Evolutionary conservation across 2,888 invertebrate genomes (phyloP).

Genomic region (Hylaea fasciaria): DNA sequence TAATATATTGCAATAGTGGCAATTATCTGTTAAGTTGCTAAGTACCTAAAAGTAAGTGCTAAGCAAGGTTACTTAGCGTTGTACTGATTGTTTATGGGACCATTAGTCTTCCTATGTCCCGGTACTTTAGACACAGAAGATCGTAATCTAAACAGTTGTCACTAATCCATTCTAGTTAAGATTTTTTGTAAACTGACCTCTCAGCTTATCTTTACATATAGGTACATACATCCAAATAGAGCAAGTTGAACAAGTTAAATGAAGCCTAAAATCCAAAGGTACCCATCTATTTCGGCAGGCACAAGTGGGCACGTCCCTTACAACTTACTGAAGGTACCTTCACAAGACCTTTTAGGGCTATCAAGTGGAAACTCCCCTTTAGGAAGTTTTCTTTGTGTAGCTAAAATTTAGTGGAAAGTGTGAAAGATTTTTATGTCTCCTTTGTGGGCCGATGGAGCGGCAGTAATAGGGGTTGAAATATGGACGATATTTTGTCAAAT

Average conservation of each 20-base stretch:
- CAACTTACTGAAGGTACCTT: constrained; percentile 19
- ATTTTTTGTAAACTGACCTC: no score
- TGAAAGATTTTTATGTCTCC: constrained; percentile 25
- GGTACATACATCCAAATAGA: no score
- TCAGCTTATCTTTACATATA: no score
- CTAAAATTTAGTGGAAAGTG: constrained; percentile 27
- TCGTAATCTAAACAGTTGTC: no score
- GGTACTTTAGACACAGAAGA: no score
- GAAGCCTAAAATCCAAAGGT: constrained; percentile 35
- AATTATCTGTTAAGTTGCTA: no score
- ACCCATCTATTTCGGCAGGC: constrained; percentile 6
- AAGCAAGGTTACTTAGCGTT: no score
- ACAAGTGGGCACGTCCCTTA: constrained; percentile 8
- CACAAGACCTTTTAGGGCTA: constrained; percentile 25
- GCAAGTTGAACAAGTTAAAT: constrained; percentile 13
- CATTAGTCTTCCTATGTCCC: no score
- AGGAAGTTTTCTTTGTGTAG: constrained; percentile 28
- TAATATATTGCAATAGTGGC: no score
- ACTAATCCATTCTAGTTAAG: no score
- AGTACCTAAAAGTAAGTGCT: no score
- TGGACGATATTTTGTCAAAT: constrained; percentile 12
- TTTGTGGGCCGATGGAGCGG: constrained; percentile 26
- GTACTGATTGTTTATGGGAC: no score
- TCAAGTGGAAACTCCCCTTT: constrained; percentile 33
- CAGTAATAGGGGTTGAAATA: constrained; percentile 26